phyloP scores from a whole-genome alignment of 2,888 invertebrate species.

The Eristalis intricaria region DNA sequence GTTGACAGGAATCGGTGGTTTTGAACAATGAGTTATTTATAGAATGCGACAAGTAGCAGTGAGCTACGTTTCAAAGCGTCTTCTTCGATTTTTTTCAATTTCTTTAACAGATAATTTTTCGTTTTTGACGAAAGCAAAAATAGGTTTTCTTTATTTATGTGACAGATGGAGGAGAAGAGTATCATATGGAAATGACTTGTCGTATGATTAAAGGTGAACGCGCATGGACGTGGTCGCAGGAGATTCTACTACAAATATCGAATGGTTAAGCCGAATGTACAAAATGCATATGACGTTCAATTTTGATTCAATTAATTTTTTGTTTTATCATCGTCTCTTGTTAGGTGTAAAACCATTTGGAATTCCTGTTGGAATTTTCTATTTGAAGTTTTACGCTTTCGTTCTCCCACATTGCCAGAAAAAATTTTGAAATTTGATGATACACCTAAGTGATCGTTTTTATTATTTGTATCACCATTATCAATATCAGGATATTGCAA shows the following conservation, averaged over 20 bases:
- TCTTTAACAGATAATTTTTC: neutral
- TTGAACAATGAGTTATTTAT: neutral
- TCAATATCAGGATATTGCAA: too few relatives aligned
- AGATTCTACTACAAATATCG: neutral
- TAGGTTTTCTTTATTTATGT: neutral
- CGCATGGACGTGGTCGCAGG: neutral
- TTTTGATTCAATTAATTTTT: too few relatives aligned
- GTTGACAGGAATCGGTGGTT: constrained; percentile 15
- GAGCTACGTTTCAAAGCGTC: neutral
- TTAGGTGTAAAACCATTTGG: too few relatives aligned
- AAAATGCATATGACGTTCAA: too few relatives aligned
- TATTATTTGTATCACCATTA: too few relatives aligned
- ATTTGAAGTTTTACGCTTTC: neutral
- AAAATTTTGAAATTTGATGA: too few relatives aligned
- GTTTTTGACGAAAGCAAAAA: neutral
- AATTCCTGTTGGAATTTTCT: too few relatives aligned
- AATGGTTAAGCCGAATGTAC: neutral
- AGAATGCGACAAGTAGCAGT: neutral
- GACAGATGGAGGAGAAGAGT: neutral
- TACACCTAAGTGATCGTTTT: too few relatives aligned
- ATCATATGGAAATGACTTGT: constrained; percentile 12
- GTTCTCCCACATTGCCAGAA: too few relatives aligned
- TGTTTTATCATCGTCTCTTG: too few relatives aligned
- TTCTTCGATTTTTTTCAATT: neutral
- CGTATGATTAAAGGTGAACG: neutral